Evolutionary conservation across 2,888 invertebrate species (phyloP).

Genomic region (Tetranychus piercei): DNA sequence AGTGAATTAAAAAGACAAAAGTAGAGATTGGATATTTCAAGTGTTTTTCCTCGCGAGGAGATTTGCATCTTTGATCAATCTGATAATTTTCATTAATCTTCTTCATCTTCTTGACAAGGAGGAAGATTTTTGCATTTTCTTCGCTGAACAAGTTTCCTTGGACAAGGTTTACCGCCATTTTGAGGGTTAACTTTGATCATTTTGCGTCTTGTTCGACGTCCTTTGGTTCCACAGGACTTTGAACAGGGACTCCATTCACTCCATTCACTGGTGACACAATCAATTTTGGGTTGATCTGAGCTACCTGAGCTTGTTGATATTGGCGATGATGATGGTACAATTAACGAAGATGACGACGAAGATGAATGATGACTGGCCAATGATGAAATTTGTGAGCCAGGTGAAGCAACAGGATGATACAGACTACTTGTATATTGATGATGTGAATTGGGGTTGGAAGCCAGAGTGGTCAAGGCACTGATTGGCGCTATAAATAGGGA

Average conservation of each 20-base stretch:
- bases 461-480: slow-evolving; percentile 25
- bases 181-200: slow-evolving; percentile 42
- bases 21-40: no score
- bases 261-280: slow-evolving; percentile 52
- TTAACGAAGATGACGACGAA: neutral
- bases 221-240: slow-evolving; percentile 51
- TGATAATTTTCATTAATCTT: neutral
- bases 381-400: neutral
- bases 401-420: neutral
- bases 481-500: slow-evolving; percentile 21
- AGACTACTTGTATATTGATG: neutral
- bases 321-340: slow-evolving; percentile 54
- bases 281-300: slow-evolving; percentile 29
- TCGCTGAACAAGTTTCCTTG: slow-evolving; percentile 41
- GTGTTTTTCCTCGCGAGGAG: no score
- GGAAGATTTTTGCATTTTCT: slow-evolving; percentile 38
- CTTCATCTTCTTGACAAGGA: neutral
- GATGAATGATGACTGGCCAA: neutral
- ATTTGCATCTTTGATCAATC: no score
- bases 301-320: slow-evolving; percentile 25
- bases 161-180: slow-evolving; percentile 48
- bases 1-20: no score
- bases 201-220: slow-evolving; percentile 46
- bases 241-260: slow-evolving; percentile 64
- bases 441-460: slow-evolving; percentile 12